A percentile compares a stretch with the other conserved stretches of the same genome.
Conservation (phyloP, 2,797 vertebrate species). For the Odontamblyopus rebecca region DNA sequence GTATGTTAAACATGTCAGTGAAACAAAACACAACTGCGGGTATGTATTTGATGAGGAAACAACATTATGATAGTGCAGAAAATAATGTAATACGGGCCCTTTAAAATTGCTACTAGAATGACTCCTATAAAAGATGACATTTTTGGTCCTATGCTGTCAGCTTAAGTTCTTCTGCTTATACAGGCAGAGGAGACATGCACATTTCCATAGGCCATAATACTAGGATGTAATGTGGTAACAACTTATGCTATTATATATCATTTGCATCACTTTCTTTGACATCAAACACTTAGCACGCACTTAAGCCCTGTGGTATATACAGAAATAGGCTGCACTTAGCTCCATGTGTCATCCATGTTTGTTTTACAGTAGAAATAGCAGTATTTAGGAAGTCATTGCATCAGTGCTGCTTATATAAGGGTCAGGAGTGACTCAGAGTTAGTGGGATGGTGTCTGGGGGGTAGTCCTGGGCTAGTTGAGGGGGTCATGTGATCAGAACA, state of each 20-base stretch:
- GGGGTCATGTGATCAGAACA: constrained; percentile 16
- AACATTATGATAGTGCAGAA: too few relatives aligned
- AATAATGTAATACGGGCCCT: too few relatives aligned
- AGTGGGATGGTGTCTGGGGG: background rate
- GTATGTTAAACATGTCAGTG: too few relatives aligned
- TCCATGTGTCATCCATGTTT: constrained; percentile 1
- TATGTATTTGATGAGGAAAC: too few relatives aligned
- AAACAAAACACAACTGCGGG: too few relatives aligned
- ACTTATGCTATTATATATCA: background rate
- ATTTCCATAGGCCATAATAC: background rate
- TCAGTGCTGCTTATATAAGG: constrained; percentile 11
- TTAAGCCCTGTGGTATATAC: background rate
- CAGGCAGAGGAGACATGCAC: background rate
- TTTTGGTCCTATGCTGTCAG: background rate
- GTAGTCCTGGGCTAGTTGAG: background rate
- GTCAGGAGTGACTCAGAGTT: background rate
- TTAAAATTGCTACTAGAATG: too few relatives aligned
- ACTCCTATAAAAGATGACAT: too few relatives aligned
- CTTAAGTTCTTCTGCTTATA: background rate
- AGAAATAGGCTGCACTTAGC: background rate
- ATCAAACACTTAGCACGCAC: background rate
- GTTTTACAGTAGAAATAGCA: constrained; percentile 5
- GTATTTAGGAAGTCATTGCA: constrained; percentile 12
- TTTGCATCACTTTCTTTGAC: constrained; percentile 11
- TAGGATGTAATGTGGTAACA: background rate